phyloP scores from a whole-genome alignment of 2,888 invertebrate genomes.

The Drosophila anomalipes region DNA sequence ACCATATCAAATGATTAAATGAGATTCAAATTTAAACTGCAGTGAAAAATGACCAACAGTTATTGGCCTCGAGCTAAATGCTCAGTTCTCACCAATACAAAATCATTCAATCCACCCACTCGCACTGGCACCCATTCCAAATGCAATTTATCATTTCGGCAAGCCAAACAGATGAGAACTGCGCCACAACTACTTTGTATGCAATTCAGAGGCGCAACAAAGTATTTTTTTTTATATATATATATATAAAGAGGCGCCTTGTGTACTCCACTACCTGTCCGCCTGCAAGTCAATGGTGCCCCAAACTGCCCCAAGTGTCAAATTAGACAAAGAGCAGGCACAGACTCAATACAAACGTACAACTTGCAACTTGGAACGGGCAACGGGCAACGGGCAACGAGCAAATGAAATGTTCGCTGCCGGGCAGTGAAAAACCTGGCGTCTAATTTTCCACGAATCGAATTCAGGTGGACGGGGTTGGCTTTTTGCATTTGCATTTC shows the following conservation, averaged over 20 bases:
- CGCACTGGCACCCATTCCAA: slow-evolving; percentile 56
- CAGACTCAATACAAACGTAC: slow-evolving; percentile 57
- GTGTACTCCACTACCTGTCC: slow-evolving; percentile 53
- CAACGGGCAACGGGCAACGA: slow-evolving; percentile 35
- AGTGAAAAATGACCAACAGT: neutral
- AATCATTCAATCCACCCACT: slow-evolving; percentile 38
- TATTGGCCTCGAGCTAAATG: slow-evolving; percentile 7
- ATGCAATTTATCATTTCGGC: slow-evolving; percentile 42
- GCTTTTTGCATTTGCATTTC: slow-evolving; percentile 50
- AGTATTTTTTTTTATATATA: too few relatives aligned
- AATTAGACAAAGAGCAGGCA: slow-evolving; percentile 70
- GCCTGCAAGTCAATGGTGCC: slow-evolving; percentile 58
- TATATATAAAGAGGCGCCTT: slow-evolving; percentile 39
- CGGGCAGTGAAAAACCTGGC: slow-evolving; percentile 50
- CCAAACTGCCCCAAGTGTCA: slow-evolving; percentile 72
- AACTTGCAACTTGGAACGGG: slow-evolving; percentile 15
- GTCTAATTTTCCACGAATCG: slow-evolving; percentile 73
- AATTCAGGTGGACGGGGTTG: slow-evolving; percentile 24
- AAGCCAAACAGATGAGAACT: slow-evolving; percentile 37
- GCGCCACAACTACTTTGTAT: slow-evolving; percentile 15
- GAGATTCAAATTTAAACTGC: neutral
- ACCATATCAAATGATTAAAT: neutral
- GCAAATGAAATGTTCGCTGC: slow-evolving; percentile 64
- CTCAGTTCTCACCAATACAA: neutral
- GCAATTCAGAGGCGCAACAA: slow-evolving; percentile 6